phyloP scores from a whole-genome alignment of 2,113 vertebrate genomes.

The Hippocampus comes region DNA sequence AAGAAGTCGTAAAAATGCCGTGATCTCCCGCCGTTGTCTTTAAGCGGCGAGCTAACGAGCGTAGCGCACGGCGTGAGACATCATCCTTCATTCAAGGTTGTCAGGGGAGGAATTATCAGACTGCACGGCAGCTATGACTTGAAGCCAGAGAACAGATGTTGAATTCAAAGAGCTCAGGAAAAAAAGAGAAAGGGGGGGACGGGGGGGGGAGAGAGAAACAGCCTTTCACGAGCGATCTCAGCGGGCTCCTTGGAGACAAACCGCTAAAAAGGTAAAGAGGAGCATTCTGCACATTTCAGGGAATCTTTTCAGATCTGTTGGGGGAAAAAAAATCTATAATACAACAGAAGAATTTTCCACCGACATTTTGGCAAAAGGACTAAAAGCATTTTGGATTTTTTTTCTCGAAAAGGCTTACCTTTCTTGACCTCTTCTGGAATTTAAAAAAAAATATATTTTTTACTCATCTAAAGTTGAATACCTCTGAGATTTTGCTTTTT shows the following conservation, averaged over 20 bases:
- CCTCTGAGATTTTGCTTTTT: neutral
- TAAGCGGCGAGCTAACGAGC: conserved; percentile 28
- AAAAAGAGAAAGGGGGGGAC: neutral
- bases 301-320: conserved; percentile 12
- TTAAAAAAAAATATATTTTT: neutral
- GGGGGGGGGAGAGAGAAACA: too few species aligned
- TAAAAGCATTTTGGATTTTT: neutral
- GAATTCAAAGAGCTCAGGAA: conserved; percentile 34
- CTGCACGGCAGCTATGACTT: conserved; percentile 43
- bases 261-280: conserved; percentile 19
- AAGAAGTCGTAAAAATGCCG: conserved; percentile 3
- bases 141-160: conserved; percentile 47
- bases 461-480: neutral
- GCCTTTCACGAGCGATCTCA: conserved; percentile 26
- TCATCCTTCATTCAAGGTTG: conserved; percentile 47
- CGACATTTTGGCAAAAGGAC: neutral
- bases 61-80: conserved; percentile 38
- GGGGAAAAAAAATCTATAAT: neutral
- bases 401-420: neutral
- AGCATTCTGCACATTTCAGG: neutral
- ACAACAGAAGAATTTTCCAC: neutral
- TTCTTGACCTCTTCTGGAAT: neutral
- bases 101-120: conserved; percentile 53
- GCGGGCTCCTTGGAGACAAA: conserved; percentile 29
- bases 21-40: conserved; percentile 38